phyloP scores from a whole-genome alignment of 2,797 vertebrate species.

The Clarias fuscus region DNA sequence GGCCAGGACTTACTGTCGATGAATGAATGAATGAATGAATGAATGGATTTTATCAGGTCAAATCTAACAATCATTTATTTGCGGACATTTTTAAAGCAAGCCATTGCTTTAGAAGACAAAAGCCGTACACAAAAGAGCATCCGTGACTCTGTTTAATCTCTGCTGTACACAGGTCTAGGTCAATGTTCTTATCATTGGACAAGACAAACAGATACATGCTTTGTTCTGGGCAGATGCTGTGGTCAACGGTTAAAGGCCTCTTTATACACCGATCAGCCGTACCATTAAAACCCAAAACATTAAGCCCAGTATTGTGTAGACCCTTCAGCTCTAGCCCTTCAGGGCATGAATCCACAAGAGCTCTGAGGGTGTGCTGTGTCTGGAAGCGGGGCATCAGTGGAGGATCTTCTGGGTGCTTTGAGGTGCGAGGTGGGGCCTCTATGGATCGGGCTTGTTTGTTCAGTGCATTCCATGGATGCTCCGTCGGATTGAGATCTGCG shows the following conservation, averaged over 20 bases:
- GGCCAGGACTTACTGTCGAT: background rate
- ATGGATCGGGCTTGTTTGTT: too few species aligned
- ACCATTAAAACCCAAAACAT: too few species aligned
- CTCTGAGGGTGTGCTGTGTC: too few species aligned
- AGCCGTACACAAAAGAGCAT: conserved; percentile 32
- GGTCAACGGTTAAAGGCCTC: conserved; percentile 47
- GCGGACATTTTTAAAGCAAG: background rate
- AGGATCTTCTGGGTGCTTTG: too few species aligned
- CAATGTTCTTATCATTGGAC: conserved; percentile 48
- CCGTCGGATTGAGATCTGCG: too few species aligned
- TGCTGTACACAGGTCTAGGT: conserved; percentile 52
- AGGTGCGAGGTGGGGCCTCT: too few species aligned
- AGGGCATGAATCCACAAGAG: too few species aligned
- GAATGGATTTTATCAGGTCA: background rate
- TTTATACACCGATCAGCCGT: background rate
- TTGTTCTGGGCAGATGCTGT: conserved; percentile 52
- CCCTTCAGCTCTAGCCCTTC: too few species aligned
- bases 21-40: background rate
- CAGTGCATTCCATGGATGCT: too few species aligned
- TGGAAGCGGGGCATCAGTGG: too few species aligned
- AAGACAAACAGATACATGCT: conserved; percentile 42
- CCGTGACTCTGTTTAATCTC: conserved; percentile 62
- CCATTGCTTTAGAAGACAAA: conserved; percentile 16
- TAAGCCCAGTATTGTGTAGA: too few species aligned
- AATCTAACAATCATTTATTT: background rate